A percentile compares a stretch with the other conserved stretches of the same genome.
Evolutionary conservation across 2,797 vertebrate genomes (phyloP).

Genomic region (Xenops minutus): DNA sequence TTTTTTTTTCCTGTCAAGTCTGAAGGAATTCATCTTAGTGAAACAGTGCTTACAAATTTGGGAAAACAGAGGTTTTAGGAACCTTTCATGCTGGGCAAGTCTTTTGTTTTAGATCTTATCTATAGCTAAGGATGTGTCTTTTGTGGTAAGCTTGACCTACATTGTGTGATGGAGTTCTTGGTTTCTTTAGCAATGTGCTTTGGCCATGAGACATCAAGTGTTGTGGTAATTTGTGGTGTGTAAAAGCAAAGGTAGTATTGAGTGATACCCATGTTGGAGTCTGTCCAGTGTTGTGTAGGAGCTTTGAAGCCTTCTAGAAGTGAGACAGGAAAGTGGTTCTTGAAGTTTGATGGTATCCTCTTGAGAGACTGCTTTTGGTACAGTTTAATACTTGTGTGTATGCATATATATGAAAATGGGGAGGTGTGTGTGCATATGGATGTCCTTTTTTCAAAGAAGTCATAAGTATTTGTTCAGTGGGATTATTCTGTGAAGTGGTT

Average conservation of each 20-base stretch:
- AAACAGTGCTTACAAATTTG: not conserved
- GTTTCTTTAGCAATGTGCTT: not conserved
- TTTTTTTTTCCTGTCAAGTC: not conserved
- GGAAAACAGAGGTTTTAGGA: not conserved
- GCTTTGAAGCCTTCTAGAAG: not conserved
- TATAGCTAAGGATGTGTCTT: not conserved
- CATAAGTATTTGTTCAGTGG: not conserved
- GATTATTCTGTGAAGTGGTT: not conserved
- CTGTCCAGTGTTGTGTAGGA: not conserved
- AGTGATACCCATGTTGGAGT: not conserved
- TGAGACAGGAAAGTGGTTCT: not conserved
- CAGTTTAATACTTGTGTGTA: not conserved
- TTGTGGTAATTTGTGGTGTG: not conserved
- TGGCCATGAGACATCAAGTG: not conserved
- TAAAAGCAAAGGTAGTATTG: not conserved
- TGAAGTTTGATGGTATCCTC: not conserved
- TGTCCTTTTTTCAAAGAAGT: not conserved
- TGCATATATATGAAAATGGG: not conserved
- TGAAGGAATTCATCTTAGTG: not conserved
- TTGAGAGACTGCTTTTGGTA: not conserved
- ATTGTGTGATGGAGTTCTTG: not conserved
- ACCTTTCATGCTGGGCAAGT: not conserved
- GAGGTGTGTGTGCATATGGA: not conserved
- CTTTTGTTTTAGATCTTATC: not conserved
- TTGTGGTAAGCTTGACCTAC: not conserved